Evolutionary conservation across 2,113 vertebrate species (phyloP).

Genomic region (Malurus cyaneus): DNA sequence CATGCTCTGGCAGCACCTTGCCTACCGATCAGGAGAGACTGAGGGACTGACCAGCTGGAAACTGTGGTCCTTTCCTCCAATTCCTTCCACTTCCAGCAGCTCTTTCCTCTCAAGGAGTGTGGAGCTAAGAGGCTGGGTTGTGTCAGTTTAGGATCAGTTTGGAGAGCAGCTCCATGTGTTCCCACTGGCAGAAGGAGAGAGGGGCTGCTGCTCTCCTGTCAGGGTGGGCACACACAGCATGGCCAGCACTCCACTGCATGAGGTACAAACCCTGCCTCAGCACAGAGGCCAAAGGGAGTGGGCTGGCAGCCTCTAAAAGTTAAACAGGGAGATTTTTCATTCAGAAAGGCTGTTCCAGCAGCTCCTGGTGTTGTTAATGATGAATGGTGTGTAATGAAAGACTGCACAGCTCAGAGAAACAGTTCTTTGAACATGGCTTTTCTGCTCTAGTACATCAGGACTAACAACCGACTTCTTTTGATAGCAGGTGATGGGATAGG

Average conservation of each 20-base stretch:
- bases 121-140: not conserved
- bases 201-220: not conserved
- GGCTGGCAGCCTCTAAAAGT: constrained; percentile 9
- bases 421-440: constrained; percentile 33
- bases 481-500: not conserved
- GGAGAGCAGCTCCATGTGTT: not conserved
- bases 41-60: not conserved
- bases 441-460: not conserved
- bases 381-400: constrained; percentile 45
- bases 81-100: not conserved
- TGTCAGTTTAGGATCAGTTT: not conserved
- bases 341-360: constrained; percentile 9
- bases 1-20: not conserved
- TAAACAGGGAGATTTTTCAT: constrained; percentile 28
- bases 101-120: not conserved
- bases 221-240: not conserved
- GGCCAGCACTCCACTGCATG: not conserved
- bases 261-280: not conserved
- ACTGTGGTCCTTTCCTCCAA: not conserved
- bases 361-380: constrained; percentile 43
- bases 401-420: constrained; percentile 9
- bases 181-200: not conserved
- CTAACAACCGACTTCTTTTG: not conserved
- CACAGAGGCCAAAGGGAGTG: not conserved
- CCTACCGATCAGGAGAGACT: not conserved